phyloP scores from a whole-genome alignment of 2,797 vertebrate genomes.

The Propithecus perrieri region DNA sequence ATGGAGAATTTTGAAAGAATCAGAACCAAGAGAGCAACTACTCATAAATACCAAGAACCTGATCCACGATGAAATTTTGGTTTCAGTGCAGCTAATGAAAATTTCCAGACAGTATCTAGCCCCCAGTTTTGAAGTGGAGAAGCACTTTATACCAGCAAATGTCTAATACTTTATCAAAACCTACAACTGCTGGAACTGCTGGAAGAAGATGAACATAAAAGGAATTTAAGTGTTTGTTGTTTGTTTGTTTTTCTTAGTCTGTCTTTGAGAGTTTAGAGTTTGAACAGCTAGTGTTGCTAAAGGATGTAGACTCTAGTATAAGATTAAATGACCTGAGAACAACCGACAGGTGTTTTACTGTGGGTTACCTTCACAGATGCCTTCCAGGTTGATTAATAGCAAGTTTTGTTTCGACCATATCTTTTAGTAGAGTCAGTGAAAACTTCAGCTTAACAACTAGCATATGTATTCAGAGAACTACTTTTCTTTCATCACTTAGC shows the following conservation, averaged over 20 bases:
- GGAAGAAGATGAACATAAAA: conserved; percentile 28
- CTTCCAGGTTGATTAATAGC: conserved; percentile 57
- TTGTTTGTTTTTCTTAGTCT: conserved; percentile 39
- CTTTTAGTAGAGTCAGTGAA: conserved; percentile 42
- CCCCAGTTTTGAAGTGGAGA: conserved; percentile 48
- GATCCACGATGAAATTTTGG: conserved; percentile 15
- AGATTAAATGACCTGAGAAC: conserved; percentile 19
- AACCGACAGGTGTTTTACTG: conserved; percentile 51
- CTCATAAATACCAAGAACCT: conserved; percentile 54
- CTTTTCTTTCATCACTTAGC: conserved; percentile 56
- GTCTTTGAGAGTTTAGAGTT: conserved; percentile 4
- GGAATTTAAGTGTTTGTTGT: conserved; percentile 31
- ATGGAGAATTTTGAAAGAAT: conserved; percentile 61
- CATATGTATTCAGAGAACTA: conserved; percentile 47
- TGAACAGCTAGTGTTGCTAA: conserved; percentile 24
- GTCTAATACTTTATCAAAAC: not conserved
- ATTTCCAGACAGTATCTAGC: conserved; percentile 27
- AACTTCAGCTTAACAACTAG: conserved; percentile 36
- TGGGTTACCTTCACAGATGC: conserved; percentile 37
- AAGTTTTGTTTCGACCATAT: conserved; percentile 43
- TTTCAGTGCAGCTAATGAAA: conserved; percentile 44
- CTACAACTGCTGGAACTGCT: conserved; percentile 19
- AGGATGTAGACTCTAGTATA: not conserved
- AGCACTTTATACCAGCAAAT: conserved; percentile 41
- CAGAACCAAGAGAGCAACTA: conserved; percentile 56